Evolutionary conservation across 2,797 vertebrate genomes (phyloP), one percentile per base, ranked within the genome.

Genomic region (Nothura maculosa): DNA sequence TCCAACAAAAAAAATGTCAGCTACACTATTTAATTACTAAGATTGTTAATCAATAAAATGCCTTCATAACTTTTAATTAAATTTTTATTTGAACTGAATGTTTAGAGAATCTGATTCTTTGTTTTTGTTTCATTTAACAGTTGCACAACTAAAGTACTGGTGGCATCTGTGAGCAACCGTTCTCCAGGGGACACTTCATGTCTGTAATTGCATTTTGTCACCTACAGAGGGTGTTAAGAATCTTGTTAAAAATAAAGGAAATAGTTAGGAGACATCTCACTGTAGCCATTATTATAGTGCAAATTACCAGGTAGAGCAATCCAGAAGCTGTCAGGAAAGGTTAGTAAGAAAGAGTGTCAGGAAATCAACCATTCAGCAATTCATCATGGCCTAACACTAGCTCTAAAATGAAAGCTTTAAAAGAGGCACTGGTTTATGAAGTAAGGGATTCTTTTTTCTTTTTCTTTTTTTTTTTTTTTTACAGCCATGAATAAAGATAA

Each of bases 201-300:
- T 98, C 98, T 99, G 99, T 99, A 99, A 99, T 99, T 99, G 98
- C 99, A 98, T 99, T 99, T 98, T 98, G 98, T 99, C 98, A 99
- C 99, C 99, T 99, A 99, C 99, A 99, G 99, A 99, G 99, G 99
- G 99, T 99, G 99, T 99, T 99, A 98, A 99, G 98, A 98, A 98
- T 98, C 98, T 99, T 99, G 98, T 98, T 99, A 99, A 99, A 99
- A 98, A 97, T 97, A 97, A 97, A 97, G 97, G 96, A 97, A 98
- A 94, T 97, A 96, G 97, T 98, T 98, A 97, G 92, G 97, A 98
- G 97, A 98, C 98, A 98, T 98, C 98, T 99, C 98, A 98, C 97
- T 98, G 98, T 98, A 98, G 98, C 98, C 98, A 99, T 99, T 99
- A 99, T 98, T 98, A 98, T 97, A 95, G 97, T 98, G 98, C 98